Percentiles rank a stretch among this genome's conserved stretches.
Evolutionary conservation across 2,888 invertebrate species (phyloP).

Genomic region (Willowsia nigromaculata): DNA sequence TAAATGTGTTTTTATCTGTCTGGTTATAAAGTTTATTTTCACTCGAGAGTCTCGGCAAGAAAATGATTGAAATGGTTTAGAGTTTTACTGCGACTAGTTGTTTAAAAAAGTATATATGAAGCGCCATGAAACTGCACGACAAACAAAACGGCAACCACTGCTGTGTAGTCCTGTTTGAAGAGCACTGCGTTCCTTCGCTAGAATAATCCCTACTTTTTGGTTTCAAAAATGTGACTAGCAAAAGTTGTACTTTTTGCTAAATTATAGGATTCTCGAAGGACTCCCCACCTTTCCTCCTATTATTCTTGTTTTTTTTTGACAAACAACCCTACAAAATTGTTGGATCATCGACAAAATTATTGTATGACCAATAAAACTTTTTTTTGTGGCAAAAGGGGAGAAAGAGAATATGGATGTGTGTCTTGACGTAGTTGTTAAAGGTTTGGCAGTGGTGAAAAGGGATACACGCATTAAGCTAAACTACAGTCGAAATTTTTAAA

Average conservation of each 20-base stretch:
- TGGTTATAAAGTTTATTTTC: too few relatives aligned
- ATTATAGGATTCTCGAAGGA: not conserved
- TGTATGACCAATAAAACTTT: slow-evolving; percentile 30
- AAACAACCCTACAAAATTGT: slow-evolving; percentile 34
- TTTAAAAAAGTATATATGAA: too few relatives aligned
- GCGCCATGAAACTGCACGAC: not conserved
- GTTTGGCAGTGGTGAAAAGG: slow-evolving; percentile 28
- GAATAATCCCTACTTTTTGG: slow-evolving; percentile 6
- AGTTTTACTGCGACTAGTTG: too few relatives aligned
- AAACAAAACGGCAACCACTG: not conserved
- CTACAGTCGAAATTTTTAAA: not conserved
- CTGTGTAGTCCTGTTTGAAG: too few relatives aligned
- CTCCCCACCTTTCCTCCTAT: slow-evolving; percentile 18
- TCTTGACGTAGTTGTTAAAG: slow-evolving; percentile 42
- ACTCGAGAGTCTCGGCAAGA: not conserved
- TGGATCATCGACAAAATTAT: slow-evolving; percentile 59
- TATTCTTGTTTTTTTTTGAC: slow-evolving; percentile 20
- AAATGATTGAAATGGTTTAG: not conserved
- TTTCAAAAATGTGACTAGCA: not conserved
- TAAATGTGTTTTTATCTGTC: too few relatives aligned
- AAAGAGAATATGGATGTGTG: slow-evolving; percentile 13
- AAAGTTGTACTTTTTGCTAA: not conserved
- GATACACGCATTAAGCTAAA: not conserved
- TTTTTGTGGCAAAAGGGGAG: slow-evolving; percentile 35
- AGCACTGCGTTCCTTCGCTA: not conserved